A percentile compares a stretch with the other conserved stretches of the same genome.
Conservation (phyloP, 2,888 invertebrate genomes). For the Synergus gifuensis region DNA sequence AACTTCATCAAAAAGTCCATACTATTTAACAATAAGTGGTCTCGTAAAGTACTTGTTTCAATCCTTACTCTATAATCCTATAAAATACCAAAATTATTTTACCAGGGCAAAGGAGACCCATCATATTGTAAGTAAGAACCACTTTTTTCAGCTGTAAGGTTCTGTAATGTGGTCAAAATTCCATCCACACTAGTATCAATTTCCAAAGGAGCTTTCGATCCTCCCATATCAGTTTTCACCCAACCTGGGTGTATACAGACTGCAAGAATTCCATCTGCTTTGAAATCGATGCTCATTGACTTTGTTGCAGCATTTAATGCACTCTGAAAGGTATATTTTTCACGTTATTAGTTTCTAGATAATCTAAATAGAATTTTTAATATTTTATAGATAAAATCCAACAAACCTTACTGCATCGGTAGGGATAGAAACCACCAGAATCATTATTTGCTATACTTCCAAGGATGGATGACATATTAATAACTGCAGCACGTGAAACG, state of each 20-base stretch:
- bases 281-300: constrained; percentile 90
- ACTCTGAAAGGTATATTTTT: constrained; percentile 79
- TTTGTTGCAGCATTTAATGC: constrained; percentile 93
- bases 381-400: neutral
- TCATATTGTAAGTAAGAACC: constrained; percentile 90
- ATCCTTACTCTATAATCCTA: neutral
- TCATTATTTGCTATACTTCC: constrained; percentile 88
- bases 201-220: constrained; percentile 87
- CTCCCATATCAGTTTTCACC: constrained; percentile 95
- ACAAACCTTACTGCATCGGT: constrained; percentile 90
- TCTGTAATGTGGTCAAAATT: constrained; percentile 83
- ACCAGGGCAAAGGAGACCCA: constrained; percentile 88
- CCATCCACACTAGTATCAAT: constrained; percentile 83
- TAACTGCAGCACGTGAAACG: constrained; percentile 83
- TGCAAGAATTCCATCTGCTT: constrained; percentile 86
- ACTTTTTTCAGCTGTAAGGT: constrained; percentile 83
- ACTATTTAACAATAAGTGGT: neutral
- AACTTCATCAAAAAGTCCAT: neutral
- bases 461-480: constrained; percentile 91
- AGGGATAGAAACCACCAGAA: constrained; percentile 90
- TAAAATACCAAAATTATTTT: constrained; percentile 57
- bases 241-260: constrained; percentile 92
- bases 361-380: constrained; percentile 42
- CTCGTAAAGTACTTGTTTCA: neutral
- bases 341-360: constrained; percentile 3